phyloP scores from a whole-genome alignment of 1,140 invertebrate species.

The Sminthurinus signatus region DNA sequence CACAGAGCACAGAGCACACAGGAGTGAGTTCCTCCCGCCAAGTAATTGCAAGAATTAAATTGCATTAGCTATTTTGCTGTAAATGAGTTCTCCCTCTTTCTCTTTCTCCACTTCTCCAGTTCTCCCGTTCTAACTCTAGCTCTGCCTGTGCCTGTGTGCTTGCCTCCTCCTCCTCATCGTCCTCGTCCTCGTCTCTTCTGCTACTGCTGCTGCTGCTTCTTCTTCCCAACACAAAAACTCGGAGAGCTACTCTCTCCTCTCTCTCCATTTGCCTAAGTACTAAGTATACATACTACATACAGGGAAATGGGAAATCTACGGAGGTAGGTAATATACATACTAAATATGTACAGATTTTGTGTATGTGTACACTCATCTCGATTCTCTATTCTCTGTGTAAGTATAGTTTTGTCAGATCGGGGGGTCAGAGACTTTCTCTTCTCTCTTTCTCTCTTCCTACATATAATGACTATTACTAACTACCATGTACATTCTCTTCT shows the following conservation, averaged over 20 bases:
- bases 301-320: background rate
- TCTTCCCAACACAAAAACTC: too few species aligned
- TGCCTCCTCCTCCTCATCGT: too few species aligned
- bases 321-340: background rate
- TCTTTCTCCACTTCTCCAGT: too few species aligned
- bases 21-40: too few species aligned
- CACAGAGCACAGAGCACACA: slow-evolving; percentile 15
- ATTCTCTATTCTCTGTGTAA: background rate
- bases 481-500: too few species aligned
- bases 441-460: background rate
- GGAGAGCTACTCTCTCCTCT: slow-evolving; percentile 4
- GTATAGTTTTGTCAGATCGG: background rate
- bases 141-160: too few species aligned
- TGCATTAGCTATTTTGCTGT: slow-evolving; percentile 33
- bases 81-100: too few species aligned
- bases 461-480: background rate
- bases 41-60: slow-evolving; percentile 33
- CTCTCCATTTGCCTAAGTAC: background rate
- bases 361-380: background rate
- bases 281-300: slow-evolving; percentile 4
- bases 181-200: too few species aligned
- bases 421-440: background rate
- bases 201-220: too few species aligned
- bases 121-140: too few species aligned
- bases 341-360: background rate